Evolutionary conservation across 2,888 invertebrate genomes (phyloP).

Genomic region (Margaritifera margaritifera): DNA sequence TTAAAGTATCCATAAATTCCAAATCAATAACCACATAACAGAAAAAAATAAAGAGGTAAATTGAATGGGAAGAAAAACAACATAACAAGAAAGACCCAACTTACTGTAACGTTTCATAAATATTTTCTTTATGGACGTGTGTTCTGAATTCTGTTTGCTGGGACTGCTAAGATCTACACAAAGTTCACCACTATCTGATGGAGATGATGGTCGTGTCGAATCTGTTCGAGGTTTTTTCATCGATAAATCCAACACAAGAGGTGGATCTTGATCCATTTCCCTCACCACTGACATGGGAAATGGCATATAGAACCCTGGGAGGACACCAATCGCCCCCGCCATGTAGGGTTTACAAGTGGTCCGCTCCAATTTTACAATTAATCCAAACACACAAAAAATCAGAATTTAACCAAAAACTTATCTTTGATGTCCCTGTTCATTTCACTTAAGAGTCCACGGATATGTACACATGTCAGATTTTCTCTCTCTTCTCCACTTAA

Average conservation of each 20-base stretch:
- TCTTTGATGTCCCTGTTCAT: no score
- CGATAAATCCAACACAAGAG: constrained; percentile 35
- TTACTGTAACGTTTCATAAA: constrained; percentile 38
- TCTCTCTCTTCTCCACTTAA: no score
- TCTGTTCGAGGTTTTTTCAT: constrained; percentile 23
- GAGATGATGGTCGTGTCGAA: constrained; percentile 3
- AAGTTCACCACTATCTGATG: constrained; percentile 11
- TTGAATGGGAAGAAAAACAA: no score
- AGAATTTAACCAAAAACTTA: no score
- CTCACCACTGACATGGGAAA: neutral
- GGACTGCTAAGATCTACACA: constrained; percentile 34
- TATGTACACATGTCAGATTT: no score
- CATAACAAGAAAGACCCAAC: constrained; percentile 5
- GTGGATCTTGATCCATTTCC: constrained; percentile 4
- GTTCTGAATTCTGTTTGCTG: constrained; percentile 34
- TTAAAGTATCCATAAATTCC: no score
- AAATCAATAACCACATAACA: no score
- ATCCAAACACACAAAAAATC: no score
- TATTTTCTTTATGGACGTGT: constrained; percentile 41
- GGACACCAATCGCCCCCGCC: neutral
- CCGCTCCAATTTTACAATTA: no score
- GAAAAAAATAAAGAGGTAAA: no score
- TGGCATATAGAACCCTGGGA: constrained; percentile 1
- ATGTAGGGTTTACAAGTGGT: no score
- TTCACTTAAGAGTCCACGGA: no score